A percentile compares a stretch with the other conserved stretches of the same genome.
phyloP scores from a whole-genome alignment of 2,888 invertebrate genomes.

The Macrosiphum euphorbiae region DNA sequence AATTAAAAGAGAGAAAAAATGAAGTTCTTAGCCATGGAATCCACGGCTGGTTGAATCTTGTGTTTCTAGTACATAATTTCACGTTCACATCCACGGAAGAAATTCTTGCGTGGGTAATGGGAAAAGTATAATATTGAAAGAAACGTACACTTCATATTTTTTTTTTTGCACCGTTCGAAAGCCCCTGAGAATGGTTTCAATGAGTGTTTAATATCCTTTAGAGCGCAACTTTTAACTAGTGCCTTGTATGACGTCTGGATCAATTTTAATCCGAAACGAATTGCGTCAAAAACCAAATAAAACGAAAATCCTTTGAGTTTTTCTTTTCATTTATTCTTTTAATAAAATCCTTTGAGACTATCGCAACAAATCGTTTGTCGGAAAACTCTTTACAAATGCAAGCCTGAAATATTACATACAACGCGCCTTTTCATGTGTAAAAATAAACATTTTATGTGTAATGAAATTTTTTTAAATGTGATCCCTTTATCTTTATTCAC shows the following conservation, averaged over 20 bases:
- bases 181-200: constrained; percentile 1
- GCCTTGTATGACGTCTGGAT: constrained; percentile 19
- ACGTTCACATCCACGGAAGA: background rate
- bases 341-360: constrained; percentile 52
- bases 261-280: constrained; percentile 33
- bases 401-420: constrained; percentile 34
- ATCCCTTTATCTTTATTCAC: constrained; percentile 36
- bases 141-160: constrained; percentile 34
- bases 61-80: constrained; percentile 11
- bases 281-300: constrained; percentile 50
- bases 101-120: background rate
- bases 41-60: background rate
- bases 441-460: constrained; percentile 36
- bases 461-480: constrained; percentile 1
- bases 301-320: constrained; percentile 27
- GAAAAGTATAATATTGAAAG: constrained; percentile 18
- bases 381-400: constrained; percentile 37
- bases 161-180: constrained; percentile 37
- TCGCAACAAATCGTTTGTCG: constrained; percentile 37
- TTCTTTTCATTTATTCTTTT: constrained; percentile 51
- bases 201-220: constrained; percentile 53
- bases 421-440: constrained; percentile 16
- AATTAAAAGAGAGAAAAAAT: background rate
- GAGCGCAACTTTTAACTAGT: constrained; percentile 44
- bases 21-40: background rate